These are phyloP conservation scores for Tenthredo distinguenda DNA, from an alignment of 2,888 invertebrate genomes.

Conservation along the genomic window DNA sequence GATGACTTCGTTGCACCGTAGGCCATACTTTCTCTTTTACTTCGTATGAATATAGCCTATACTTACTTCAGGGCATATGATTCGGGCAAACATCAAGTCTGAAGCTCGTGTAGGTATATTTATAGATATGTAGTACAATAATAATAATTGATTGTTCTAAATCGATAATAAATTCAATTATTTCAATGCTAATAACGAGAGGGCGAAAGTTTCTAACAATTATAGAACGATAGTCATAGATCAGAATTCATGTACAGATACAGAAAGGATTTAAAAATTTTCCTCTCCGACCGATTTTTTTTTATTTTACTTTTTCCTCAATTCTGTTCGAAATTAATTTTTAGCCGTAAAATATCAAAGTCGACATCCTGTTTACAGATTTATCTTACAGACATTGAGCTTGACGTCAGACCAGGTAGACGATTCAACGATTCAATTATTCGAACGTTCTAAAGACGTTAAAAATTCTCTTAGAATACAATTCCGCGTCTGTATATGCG, in stretches of 20 bases:
- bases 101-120: not conserved
- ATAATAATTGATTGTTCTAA: not conserved
- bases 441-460: not conserved
- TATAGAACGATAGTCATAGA: not conserved
- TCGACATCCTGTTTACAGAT: conserved; percentile 2
- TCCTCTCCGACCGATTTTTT: too few relatives aligned
- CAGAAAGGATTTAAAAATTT: too few relatives aligned
- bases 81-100: not conserved
- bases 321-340: not conserved
- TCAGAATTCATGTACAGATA: not conserved
- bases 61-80: not conserved
- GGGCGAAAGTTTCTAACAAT: not conserved
- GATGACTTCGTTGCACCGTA: conserved; percentile 8
- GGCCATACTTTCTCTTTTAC: conserved; percentile 11
- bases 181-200: not conserved
- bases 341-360: not conserved
- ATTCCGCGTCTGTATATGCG: not conserved
- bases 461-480: not conserved
- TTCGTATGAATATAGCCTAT: not conserved
- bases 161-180: not conserved
- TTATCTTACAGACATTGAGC: not conserved
- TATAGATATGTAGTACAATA: not conserved
- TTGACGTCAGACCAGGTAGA: conserved; percentile 2
- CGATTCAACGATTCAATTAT: not conserved
- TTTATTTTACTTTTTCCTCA: too few relatives aligned